Base-by-base conservation (phyloP, 1,140 invertebrate species). In the Radopholus similis region DNA sequence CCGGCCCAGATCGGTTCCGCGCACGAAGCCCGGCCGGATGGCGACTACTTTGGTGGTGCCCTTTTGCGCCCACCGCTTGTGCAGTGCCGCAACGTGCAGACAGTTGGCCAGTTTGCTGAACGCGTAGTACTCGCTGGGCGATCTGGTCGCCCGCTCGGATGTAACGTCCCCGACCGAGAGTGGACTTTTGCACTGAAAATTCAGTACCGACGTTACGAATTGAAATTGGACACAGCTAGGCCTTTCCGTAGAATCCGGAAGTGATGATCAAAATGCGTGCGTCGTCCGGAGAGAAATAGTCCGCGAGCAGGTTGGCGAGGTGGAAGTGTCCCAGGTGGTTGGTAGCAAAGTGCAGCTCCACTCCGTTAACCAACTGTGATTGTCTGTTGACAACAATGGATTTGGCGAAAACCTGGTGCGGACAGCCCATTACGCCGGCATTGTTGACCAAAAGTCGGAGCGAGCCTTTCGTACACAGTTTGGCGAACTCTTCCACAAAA, bases 241-340 rank as follows among this genome's bases (percentile, higher is more conserved):
- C 71, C 49, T 66, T 75, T 53, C 54, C 60, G 68, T 75, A 73
- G 58, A 51, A 63, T 5, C 74, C 55, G 26, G 71, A 73, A 15
- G 72, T 55, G 9, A 73, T 13, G 51, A 69, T 73, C 15, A 73
- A 40, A 30, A 73, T 71, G n/a, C 71, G 73, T n/a, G 55, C 44
- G 35, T 73, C 37, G 15, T 2, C 0, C 5, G 70, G 68, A 35
- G 77, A 34, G 26, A 26, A 70, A 54, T 70, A 15, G 3, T 76
- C 54, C 4, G 65, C 30, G 8, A 76, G 38, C 47, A 77, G 42
- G 44, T 77, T 76, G 0, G 64, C 67, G 13, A 76, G 32, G 13
- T 62, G 53, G 63, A 76, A 78, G 57, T 76, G 75, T 5, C 76
- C 73, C 26, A 76, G 44, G 51, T 78, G 65, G 44, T 76, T 76